phyloP scores from a whole-genome alignment of 2,888 invertebrate species.

The Rhimphoctona megacephalus region DNA sequence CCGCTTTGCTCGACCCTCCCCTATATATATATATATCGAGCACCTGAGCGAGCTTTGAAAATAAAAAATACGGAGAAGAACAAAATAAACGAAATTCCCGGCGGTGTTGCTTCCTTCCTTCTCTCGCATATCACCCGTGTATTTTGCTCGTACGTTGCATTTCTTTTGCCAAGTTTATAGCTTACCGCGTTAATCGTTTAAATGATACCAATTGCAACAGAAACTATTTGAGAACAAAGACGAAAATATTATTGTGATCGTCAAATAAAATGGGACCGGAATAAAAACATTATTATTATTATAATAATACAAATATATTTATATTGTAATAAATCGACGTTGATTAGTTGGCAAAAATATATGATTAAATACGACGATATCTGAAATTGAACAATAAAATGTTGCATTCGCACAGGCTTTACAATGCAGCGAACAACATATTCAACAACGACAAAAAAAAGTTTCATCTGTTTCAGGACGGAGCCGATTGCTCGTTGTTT shows the following conservation, averaged over 20 bases:
- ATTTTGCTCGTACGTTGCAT: slow-evolving; percentile 57
- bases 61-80: slow-evolving; percentile 19
- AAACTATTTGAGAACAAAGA: not conserved
- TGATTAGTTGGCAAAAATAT: not conserved
- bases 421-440: slow-evolving; percentile 62
- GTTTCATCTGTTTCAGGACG: slow-evolving; percentile 84
- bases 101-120: slow-evolving; percentile 55
- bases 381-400: not conserved
- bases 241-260: too few species aligned
- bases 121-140: slow-evolving; percentile 57
- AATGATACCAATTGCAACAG: not conserved
- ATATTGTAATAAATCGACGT: not conserved
- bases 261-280: too few species aligned
- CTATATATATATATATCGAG: not conserved
- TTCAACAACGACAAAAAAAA: slow-evolving; percentile 65
- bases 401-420: slow-evolving; percentile 25
- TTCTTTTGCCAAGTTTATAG: slow-evolving; percentile 22
- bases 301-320: not conserved
- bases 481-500: slow-evolving; percentile 79
- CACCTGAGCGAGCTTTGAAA: slow-evolving; percentile 52
- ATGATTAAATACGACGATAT: not conserved
- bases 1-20: too few species aligned
- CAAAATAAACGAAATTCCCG: slow-evolving; percentile 10
- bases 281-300: not conserved
- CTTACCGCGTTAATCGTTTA: slow-evolving; percentile 6